Base-by-base conservation (phyloP, 2,113 vertebrate species). In the Colius striatus region DNA sequence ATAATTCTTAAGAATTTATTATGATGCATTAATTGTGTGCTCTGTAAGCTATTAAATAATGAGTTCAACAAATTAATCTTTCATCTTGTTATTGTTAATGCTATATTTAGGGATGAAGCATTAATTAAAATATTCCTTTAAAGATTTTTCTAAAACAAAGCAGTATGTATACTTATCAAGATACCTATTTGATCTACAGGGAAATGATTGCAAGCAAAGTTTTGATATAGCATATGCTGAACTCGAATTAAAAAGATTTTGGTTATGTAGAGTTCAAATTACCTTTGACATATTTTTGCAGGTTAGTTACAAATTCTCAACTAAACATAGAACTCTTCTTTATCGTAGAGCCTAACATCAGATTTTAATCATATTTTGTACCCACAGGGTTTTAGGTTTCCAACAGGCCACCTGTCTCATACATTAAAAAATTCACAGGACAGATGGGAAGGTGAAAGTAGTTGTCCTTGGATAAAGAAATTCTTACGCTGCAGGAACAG, bases 361-460 rank as follows among this genome's bases (percentile, higher is more conserved):
- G 97, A 98, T 98, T 98, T 98, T 99, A 98, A 99, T 99, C 98
- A 98, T 98, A 98, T 98, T 97, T 98, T 96, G 97, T 98, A 98
- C 98, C 98, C 98, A 95, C 94, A 97, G 98, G 98, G 97, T 98
- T 98, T 98, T 98, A 98, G 97, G 96, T 98, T 98, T 98, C 97
- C 97, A 98, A 97, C 98, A 98, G 96, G 97, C 98, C 98, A 98
- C 98, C 98, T 99, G 98, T 98, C 98, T 98, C 96, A 97, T 98
- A 98, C 98, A 98, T 98, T 98, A 98, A 97, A 98, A 98, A 98
- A 98, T 98, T 98, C 98, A 98, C 98, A 98, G 98, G 98, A 98
- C 98, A 99, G 98, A 99, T 99, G 98, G 98, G 97, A 98, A 98
- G 98, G 98, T 98, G 98, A 98, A 98, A 98, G 96, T 96, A 97